Conservation (phyloP, 2,888 invertebrate species). For the Drosophila percnosoma region DNA sequence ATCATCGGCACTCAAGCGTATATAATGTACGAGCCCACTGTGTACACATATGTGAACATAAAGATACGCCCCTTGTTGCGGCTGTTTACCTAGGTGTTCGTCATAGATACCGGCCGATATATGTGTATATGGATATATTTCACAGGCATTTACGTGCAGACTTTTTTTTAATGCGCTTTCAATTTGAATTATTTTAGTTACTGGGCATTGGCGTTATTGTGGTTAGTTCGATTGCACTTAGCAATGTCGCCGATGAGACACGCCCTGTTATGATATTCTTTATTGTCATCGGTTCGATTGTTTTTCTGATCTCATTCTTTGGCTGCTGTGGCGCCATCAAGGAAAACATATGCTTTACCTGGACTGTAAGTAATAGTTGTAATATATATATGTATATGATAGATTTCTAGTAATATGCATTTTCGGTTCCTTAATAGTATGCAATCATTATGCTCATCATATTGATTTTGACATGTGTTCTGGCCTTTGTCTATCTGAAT, state of each 20-base stretch:
- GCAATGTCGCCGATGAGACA: constrained; percentile 46
- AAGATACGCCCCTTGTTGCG: constrained; percentile 22
- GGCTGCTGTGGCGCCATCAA: constrained; percentile 95
- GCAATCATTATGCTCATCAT: constrained; percentile 89
- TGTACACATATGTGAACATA: constrained; percentile 4
- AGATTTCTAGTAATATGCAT: not conserved
- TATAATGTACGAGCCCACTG: constrained; percentile 1
- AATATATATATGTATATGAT: not conserved
- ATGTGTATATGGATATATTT: constrained; percentile 18
- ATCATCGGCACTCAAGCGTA: constrained; percentile 39
- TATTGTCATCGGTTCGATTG: constrained; percentile 89
- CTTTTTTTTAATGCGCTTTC: not conserved
- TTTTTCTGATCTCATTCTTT: constrained; percentile 93
- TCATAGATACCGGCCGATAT: constrained; percentile 8
- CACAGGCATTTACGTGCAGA: not conserved
- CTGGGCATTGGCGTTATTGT: constrained; percentile 68
- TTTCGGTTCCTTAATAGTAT: constrained; percentile 86
- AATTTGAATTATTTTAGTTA: constrained; percentile 51
- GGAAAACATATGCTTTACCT: constrained; percentile 93
- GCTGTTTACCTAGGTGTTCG: constrained; percentile 5
- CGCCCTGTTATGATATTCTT: constrained; percentile 80
- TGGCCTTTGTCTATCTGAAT: constrained; percentile 84
- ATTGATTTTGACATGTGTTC: constrained; percentile 87
- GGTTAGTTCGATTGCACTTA: constrained; percentile 60
- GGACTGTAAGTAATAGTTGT: constrained; percentile 87